phyloP scores from a whole-genome alignment of 2,888 invertebrate genomes.

The Andricus quercusramuli region DNA sequence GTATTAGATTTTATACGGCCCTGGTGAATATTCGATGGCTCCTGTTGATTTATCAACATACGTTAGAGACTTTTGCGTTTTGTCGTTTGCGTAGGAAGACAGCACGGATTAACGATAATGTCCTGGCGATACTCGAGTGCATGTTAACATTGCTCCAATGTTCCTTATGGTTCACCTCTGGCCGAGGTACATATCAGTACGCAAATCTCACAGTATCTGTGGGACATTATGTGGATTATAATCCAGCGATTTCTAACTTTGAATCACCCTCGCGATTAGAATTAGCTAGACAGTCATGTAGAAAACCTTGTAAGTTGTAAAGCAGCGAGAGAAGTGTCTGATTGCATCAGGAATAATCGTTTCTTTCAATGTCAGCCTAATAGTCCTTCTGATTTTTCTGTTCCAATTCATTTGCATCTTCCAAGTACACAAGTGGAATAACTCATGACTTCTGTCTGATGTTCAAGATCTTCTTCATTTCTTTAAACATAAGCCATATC shows the following conservation, averaged over 20 bases:
- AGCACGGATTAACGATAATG: constrained; percentile 66
- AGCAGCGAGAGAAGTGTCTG: constrained; percentile 27
- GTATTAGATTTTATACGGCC: not conserved
- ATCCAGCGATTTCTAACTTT: constrained; percentile 18
- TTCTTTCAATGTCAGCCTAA: constrained; percentile 22
- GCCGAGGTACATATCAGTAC: constrained; percentile 52
- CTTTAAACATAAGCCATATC: not conserved
- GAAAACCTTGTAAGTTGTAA: constrained; percentile 35
- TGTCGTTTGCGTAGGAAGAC: constrained; percentile 56
- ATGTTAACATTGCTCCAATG: constrained; percentile 56
- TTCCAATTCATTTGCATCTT: constrained; percentile 15
- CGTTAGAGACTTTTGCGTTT: constrained; percentile 36
- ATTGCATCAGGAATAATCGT: constrained; percentile 39
- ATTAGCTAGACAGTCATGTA: constrained; percentile 30
- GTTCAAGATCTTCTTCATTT: not conserved
- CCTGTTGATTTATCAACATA: constrained; percentile 33
- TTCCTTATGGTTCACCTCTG: constrained; percentile 54
- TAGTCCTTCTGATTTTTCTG: not conserved
- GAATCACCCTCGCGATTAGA: constrained; percentile 32
- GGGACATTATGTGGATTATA: constrained; percentile 35
- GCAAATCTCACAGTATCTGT: constrained; percentile 38
- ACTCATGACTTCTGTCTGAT: not conserved
- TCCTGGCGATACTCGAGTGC: constrained; percentile 60
- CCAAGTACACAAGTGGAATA: not conserved
- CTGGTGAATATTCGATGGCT: constrained; percentile 30